Evolutionary conservation across 2,888 invertebrate genomes (phyloP).

Genomic region (Ethmia dodecea): DNA sequence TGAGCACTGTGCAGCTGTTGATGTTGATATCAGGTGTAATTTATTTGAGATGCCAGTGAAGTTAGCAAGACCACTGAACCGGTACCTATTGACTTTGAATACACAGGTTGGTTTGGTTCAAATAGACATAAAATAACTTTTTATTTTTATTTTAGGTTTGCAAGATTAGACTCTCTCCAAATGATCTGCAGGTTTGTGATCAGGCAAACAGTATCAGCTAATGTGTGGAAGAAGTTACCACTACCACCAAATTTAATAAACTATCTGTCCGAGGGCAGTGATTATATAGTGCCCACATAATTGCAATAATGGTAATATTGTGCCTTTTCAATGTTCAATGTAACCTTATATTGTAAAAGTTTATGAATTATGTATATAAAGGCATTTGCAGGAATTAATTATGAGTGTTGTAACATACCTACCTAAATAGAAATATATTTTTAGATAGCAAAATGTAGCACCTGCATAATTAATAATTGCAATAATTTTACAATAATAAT

Average conservation of each 20-base stretch:
- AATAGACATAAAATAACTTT: not conserved
- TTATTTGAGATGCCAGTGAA: conserved; percentile 71
- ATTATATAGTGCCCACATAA: conserved; percentile 67
- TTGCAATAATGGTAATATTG: conserved; percentile 25
- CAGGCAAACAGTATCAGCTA: conserved; percentile 81
- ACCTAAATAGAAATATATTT: no score
- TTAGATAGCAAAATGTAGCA: no score
- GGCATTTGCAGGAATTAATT: no score
- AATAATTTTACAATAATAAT: no score
- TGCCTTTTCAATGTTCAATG: conserved; percentile 40
- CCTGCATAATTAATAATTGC: no score
- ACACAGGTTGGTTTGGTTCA: not conserved
- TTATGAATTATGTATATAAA: no score
- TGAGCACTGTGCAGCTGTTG: conserved; percentile 68
- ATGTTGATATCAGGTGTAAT: conserved; percentile 67
- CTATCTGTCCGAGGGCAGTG: conserved; percentile 65
- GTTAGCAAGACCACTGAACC: conserved; percentile 67
- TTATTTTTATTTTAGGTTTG: conserved; percentile 76
- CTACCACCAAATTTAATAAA: conserved; percentile 73
- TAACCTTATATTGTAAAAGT: conserved; percentile 2
- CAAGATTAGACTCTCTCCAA: conserved; percentile 80
- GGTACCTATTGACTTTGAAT: conserved; percentile 32
- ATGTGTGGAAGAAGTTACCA: conserved; percentile 82
- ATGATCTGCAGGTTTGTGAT: conserved; percentile 87
- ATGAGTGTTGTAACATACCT: no score